Evolutionary conservation across 2,113 vertebrate genomes (phyloP).

Genomic region (Etheostoma spectabile): DNA sequence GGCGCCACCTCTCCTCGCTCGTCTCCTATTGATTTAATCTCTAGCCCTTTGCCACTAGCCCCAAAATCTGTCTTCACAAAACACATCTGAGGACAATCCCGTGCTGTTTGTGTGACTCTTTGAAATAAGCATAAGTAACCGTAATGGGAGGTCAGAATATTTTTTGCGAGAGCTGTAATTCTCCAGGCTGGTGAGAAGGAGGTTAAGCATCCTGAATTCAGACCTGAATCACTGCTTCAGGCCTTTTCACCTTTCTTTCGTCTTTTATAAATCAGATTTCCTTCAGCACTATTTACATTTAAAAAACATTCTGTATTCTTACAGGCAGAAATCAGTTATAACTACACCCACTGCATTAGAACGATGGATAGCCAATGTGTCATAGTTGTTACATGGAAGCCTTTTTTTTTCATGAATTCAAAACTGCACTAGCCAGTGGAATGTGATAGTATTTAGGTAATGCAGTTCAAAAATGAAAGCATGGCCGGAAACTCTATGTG

Average conservation of each 20-base stretch:
- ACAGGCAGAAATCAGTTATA: neutral
- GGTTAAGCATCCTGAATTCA: neutral
- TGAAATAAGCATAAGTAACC: slow-evolving; percentile 67
- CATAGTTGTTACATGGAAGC: neutral
- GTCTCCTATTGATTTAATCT: slow-evolving; percentile 72
- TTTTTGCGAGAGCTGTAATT: slow-evolving; percentile 44
- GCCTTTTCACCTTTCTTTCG: slow-evolving; percentile 10
- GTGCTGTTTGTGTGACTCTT: slow-evolving; percentile 44
- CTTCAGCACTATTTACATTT: neutral
- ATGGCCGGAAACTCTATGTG: neutral
- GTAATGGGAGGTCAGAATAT: slow-evolving; percentile 37
- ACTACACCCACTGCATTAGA: neutral
- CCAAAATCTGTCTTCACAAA: slow-evolving; percentile 69
- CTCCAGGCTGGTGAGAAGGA: slow-evolving; percentile 18
- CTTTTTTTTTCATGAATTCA: neutral
- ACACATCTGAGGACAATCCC: slow-evolving; percentile 55
- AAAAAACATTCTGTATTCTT: neutral
- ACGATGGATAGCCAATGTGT: neutral
- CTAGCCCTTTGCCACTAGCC: slow-evolving; percentile 52
- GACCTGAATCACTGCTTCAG: neutral
- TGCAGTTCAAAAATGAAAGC: neutral
- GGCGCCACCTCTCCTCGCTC: slow-evolving; percentile 37
- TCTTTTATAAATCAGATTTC: slow-evolving; percentile 8
- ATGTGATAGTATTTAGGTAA: neutral
- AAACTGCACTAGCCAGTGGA: neutral